Base-by-base conservation (phyloP, 2,797 vertebrate species). In the Danionella dracula region DNA sequence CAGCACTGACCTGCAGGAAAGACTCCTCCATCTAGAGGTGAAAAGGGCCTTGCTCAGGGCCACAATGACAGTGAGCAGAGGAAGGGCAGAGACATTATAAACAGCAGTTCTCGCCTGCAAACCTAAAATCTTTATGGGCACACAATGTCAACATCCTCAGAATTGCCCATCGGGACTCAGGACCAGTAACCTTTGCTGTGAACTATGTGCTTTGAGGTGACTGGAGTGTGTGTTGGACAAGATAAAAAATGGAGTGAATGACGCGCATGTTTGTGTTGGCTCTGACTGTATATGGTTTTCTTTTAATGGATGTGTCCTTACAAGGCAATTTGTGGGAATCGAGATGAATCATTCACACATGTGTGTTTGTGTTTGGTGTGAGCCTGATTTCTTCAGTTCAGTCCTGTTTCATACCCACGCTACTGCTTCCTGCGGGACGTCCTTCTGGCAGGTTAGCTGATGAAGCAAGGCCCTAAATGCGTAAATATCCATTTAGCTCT, bases 381-480 rank as follows among this genome's bases (percentile, higher is more conserved):
- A 60, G 42, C 54, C 32, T 54, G 37, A 13, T 49, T 32, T 34
- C 58, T 79, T 71, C 57, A 76, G 79, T 83, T 81, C 76, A 51
- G 76, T 72, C 56, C 77, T 49, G 65, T 83, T 82, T 81, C 76
- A 69, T 69, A 79, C 46, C 76, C 77, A 73, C 82, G 56, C 75
- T 82, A 61, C 64, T 70, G 76, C 80, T 89, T 90, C 86, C 88
- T 89, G 86, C 48, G 84, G 85, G 84, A 82, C 86, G 84, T 86
- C 84, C 89, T 89, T 87, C 86, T 88, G 83, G 80, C 82, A 84
- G 81, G 84, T 53, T 49, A 66, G 23, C 46, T 53, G 42, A 49
- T 81, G 78, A 72, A 81, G 83, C 75, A 72, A 75, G 59, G 82
- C 83, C 80, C 78, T 84, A 77, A 85, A 88, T 88, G 84, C 87